These are phyloP conservation scores for Ochropleura plecta DNA, from an alignment of 2,888 invertebrate genomes.

Conservation along the genomic window DNA sequence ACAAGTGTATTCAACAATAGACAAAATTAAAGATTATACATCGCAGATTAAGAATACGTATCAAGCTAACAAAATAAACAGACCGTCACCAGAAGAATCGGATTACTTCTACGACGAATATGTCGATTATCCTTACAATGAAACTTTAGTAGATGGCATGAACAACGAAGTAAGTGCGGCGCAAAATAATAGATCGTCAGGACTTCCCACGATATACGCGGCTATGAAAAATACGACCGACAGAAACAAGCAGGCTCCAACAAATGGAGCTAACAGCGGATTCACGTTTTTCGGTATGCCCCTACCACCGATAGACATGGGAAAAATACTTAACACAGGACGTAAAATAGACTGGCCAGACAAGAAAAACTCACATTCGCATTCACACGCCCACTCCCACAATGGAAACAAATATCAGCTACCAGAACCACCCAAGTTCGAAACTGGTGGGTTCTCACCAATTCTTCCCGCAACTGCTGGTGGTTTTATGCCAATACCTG, in stretches of 20 bases:
- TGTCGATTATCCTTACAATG: conserved; percentile 94
- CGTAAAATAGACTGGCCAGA: conserved; percentile 87
- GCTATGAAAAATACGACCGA: conserved; percentile 79
- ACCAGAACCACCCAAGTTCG: conserved; percentile 91
- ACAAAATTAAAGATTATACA: conserved; percentile 88
- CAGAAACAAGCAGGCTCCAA: conserved; percentile 78
- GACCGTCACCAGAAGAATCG: conserved; percentile 93
- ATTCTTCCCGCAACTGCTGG: conserved; percentile 93
- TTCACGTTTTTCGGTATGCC: conserved; percentile 97
- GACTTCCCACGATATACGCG: conserved; percentile 90
- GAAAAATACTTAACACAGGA: conserved; percentile 91
- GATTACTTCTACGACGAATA: conserved; percentile 96
- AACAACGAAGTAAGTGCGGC: conserved; percentile 78
- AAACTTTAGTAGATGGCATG: conserved; percentile 85
- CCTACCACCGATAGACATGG: conserved; percentile 93
- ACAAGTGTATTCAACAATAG: conserved; percentile 91
- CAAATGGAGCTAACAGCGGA: conserved; percentile 90
- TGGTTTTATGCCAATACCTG: conserved; percentile 93
- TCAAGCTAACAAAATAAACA: conserved; percentile 87
- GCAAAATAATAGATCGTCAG: conserved; percentile 83
- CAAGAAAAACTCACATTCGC: conserved; percentile 79
- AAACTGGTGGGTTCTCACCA: conserved; percentile 95
- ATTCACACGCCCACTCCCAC: conserved; percentile 70
- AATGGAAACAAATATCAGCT: conserved; percentile 79
- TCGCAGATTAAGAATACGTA: conserved; percentile 85